phyloP scores from a whole-genome alignment of 2,888 invertebrate species.

The Melikaiella ostensackeni region DNA sequence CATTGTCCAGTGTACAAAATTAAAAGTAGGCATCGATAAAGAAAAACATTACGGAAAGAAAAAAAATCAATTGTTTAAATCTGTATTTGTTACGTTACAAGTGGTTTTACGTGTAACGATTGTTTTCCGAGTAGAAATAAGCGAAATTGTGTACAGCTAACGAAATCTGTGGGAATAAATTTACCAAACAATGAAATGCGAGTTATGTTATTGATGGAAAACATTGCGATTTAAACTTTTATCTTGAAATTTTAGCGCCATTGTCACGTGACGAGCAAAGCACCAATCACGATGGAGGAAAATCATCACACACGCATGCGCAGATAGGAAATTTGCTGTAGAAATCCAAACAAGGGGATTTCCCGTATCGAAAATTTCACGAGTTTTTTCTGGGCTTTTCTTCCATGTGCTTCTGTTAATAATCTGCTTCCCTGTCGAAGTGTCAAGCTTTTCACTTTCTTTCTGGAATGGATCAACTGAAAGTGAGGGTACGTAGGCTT shows the following conservation, averaged over 20 bases:
- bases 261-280: not conserved
- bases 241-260: not conserved
- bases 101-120: not conserved
- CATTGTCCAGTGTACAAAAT: constrained; percentile 2
- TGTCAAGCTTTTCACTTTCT: not conserved
- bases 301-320: not conserved
- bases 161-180: constrained; percentile 25
- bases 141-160: constrained; percentile 18
- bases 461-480: not conserved
- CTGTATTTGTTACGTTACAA: constrained; percentile 1
- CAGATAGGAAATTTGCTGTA: not conserved
- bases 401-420: not conserved
- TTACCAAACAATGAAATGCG: not conserved
- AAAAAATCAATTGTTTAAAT: not conserved
- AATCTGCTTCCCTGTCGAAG: not conserved
- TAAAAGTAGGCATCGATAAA: not conserved
- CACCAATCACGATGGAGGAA: not conserved
- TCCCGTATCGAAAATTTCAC: too few relatives aligned
- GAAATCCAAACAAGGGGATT: too few relatives aligned
- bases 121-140: not conserved
- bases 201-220: not conserved
- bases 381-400: not conserved
- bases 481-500: not conserved
- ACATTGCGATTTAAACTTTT: not conserved
- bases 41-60: not conserved